Evolutionary conservation across 2,113 vertebrate genomes (phyloP).

Genomic region (Tyto alba): DNA sequence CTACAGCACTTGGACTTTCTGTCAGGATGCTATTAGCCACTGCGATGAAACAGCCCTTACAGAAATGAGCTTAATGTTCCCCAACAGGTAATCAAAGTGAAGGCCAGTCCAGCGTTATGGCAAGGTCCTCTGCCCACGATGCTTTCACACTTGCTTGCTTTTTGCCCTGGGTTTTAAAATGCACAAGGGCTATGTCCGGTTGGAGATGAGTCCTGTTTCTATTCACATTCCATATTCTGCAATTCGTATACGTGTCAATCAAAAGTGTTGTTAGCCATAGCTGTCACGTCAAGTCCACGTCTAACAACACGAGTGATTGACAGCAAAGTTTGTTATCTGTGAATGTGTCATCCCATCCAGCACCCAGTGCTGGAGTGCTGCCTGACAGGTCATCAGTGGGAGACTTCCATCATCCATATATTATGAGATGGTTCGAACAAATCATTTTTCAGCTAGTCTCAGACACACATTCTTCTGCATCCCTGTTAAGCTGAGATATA

Average conservation of each 20-base stretch:
- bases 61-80: neutral
- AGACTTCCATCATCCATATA: conserved; percentile 15
- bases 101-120: rapidly evolving
- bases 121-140: neutral
- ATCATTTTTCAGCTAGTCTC: neutral
- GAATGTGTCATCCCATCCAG: conserved; percentile 29
- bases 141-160: neutral
- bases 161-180: neutral
- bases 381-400: conserved; percentile 42
- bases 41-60: rapidly evolving
- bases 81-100: neutral
- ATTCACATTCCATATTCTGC: neutral
- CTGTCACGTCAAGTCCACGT: conserved; percentile 33
- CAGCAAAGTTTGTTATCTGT: conserved; percentile 44
- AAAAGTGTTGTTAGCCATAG: neutral
- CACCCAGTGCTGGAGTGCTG: conserved; percentile 1
- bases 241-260: neutral
- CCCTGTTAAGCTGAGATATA: neutral
- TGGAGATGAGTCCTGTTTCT: neutral
- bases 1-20: neutral
- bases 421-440: neutral
- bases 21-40: neutral
- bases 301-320: conserved; percentile 14
- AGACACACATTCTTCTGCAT: neutral
- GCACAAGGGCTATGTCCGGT: neutral